Evolutionary conservation across 1,140 invertebrate genomes (phyloP).

Genomic region (Frieseomelitta varia): DNA sequence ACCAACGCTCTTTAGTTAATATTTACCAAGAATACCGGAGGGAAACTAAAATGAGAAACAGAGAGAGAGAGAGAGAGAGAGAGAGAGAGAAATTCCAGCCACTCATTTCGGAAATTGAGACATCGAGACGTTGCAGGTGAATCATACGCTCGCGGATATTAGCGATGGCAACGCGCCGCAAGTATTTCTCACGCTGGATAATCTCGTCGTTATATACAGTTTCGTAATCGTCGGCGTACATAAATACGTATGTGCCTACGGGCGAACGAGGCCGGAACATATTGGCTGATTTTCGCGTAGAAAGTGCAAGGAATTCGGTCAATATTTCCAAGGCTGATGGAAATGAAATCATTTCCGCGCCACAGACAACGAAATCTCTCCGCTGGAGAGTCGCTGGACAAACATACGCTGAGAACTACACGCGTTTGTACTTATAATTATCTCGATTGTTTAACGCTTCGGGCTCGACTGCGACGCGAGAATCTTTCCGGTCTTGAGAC

Average conservation of each 20-base stretch:
- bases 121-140: constrained; percentile 20
- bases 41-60: background rate
- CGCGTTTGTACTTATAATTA: constrained; percentile 38
- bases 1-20: background rate
- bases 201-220: constrained; percentile 41
- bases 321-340: constrained; percentile 46
- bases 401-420: constrained; percentile 10
- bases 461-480: no score
- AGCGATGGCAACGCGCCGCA: constrained; percentile 18
- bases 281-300: constrained; percentile 38
- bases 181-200: constrained; percentile 34
- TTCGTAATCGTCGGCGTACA: constrained; percentile 30
- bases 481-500: background rate
- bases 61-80: no score
- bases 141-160: constrained; percentile 37
- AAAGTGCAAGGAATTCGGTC: constrained; percentile 43
- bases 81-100: background rate
- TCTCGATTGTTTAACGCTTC: constrained; percentile 9
- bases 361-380: background rate
- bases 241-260: background rate
- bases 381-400: background rate
- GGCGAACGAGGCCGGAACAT: background rate
- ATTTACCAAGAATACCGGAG: background rate
- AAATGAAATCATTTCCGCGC: background rate
- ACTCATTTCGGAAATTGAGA: constrained; percentile 39